A percentile compares a stretch with the other conserved stretches of the same genome.
Evolutionary conservation across 2,113 vertebrate species (phyloP).

Genomic region (Elephantulus edwardii): DNA sequence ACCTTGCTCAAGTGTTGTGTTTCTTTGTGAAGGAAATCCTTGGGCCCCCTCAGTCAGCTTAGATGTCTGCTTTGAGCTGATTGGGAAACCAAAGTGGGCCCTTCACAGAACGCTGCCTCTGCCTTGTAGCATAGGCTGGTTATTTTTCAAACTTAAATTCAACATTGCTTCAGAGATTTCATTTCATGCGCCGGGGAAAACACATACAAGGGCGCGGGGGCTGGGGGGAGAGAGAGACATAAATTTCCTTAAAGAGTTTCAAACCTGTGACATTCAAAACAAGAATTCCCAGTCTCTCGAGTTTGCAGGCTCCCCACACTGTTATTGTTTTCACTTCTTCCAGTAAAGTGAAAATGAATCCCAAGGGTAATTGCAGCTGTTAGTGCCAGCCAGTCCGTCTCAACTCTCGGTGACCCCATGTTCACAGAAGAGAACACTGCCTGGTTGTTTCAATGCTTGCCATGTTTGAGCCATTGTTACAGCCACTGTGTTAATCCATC

Average conservation of each 20-base stretch:
- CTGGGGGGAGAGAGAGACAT: background rate
- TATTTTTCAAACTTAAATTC: no score
- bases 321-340: background rate
- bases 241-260: background rate
- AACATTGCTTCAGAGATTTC: background rate
- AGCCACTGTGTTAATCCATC: background rate
- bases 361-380: background rate
- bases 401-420: background rate
- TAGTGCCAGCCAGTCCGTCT: background rate
- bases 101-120: no score
- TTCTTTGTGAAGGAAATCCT: background rate
- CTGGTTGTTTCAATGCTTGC: background rate
- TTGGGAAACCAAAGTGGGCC: background rate
- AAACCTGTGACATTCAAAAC: background rate
- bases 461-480: background rate
- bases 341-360: rapidly evolving
- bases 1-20: background rate
- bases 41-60: background rate
- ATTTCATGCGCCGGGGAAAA: background rate
- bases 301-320: rapidly evolving
- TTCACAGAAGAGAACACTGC: background rate
- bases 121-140: background rate
- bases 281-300: background rate
- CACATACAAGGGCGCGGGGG: rapidly evolving
- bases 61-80: background rate